Conservation (phyloP, 2,888 invertebrate genomes). For the Heliconius sara region DNA sequence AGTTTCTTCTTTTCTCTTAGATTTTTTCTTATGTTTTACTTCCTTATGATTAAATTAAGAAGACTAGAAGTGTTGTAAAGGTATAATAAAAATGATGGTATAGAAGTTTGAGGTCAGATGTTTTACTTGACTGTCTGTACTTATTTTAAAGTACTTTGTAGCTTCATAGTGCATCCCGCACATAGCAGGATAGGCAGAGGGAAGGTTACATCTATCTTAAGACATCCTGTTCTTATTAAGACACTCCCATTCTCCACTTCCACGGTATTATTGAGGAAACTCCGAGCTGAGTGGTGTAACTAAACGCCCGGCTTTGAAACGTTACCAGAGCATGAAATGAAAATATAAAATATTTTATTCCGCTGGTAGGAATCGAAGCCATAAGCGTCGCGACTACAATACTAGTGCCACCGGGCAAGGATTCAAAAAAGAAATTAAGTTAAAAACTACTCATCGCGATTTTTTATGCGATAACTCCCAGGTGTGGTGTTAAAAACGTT, state of each 20-base stretch:
- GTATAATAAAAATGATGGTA: conserved; percentile 31
- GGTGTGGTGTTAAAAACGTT: too few relatives aligned
- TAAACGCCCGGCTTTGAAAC: background rate
- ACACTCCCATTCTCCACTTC: too few relatives aligned
- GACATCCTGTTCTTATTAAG: too few relatives aligned
- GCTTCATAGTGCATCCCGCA: background rate
- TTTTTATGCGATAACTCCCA: too few relatives aligned
- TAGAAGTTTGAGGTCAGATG: conserved; percentile 28
- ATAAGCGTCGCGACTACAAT: background rate
- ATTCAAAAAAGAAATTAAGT: too few relatives aligned
- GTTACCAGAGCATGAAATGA: background rate
- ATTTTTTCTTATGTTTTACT: conserved; percentile 3
- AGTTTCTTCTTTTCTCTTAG: conserved; percentile 2
- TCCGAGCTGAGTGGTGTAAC: background rate
- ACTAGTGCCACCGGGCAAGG: too few relatives aligned
- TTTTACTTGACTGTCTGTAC: conserved; percentile 30
- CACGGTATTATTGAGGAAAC: too few relatives aligned
- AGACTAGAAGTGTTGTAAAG: conserved; percentile 28
- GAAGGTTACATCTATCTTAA: too few relatives aligned
- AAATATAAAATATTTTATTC: background rate
- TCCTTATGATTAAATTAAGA: conserved; percentile 32
- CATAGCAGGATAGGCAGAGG: background rate
- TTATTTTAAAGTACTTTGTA: background rate
- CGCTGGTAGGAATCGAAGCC: background rate
- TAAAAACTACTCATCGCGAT: too few relatives aligned